Conservation (phyloP, 2,113 vertebrate genomes). For the Cololabis saira region DNA sequence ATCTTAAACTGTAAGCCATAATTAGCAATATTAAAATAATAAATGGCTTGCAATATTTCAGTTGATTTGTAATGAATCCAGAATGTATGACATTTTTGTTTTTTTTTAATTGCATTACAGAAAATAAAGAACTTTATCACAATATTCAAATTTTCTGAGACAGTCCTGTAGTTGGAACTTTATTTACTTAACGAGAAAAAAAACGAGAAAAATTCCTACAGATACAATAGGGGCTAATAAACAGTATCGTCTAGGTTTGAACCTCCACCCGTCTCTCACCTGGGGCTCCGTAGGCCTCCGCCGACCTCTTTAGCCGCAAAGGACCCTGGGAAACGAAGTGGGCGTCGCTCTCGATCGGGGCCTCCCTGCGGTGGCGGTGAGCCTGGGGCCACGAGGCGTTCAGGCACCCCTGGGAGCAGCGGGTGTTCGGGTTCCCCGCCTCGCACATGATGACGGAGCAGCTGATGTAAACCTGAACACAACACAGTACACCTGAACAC, state of each 20-base stretch:
- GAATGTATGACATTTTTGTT: too few species aligned
- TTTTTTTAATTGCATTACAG: too few species aligned
- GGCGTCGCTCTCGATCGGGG: conserved; percentile 47
- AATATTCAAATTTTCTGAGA: too few species aligned
- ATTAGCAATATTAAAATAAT: too few species aligned
- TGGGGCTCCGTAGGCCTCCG: conserved; percentile 10
- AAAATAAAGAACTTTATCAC: too few species aligned
- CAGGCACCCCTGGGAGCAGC: conserved; percentile 72
- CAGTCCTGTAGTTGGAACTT: too few species aligned
- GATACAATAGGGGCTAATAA: too few species aligned
- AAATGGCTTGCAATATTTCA: too few species aligned
- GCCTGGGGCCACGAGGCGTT: not conserved
- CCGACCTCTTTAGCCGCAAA: conserved; percentile 57
- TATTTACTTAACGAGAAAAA: too few species aligned
- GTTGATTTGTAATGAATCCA: too few species aligned
- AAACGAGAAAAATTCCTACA: too few species aligned
- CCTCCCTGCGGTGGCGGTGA: conserved; percentile 42
- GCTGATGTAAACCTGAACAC: conserved; percentile 67
- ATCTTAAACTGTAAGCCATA: too few species aligned
- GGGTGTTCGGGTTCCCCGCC: conserved; percentile 55
- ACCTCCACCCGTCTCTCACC: conserved; percentile 18
- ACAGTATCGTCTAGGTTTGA: not conserved
- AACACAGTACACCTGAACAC: conserved; percentile 3
- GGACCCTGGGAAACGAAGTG: conserved; percentile 82
- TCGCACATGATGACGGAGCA: conserved; percentile 75